Base-by-base conservation (phyloP, 2,888 invertebrate genomes). In the Ectobius pallidus region DNA sequence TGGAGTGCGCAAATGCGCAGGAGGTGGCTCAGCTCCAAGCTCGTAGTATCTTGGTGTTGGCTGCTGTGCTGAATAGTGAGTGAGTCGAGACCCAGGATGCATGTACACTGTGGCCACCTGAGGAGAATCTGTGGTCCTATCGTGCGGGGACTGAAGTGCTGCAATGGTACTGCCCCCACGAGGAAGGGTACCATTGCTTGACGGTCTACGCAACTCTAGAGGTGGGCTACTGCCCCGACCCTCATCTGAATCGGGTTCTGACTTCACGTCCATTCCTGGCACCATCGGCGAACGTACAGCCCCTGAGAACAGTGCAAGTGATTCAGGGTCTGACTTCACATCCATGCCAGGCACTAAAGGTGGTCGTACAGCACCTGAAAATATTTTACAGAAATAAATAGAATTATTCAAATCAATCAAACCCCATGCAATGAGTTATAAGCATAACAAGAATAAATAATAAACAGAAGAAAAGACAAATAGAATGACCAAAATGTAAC, bases 71-170 rank as follows among this genome's bases (percentile, higher is more conserved):
- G 58, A 65, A 44, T 63, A 70, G 76, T 82, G 85, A 62, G 85
- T 85, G 77, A 87, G 83, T 30, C 88, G 84, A 79, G 70, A 69
- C 76, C 83, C 80, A 77, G 86, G 80, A 81, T 87, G 81, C 82
- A 87, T 87, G 81, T 90, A 90, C 6, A 90, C 88, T 80, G 89
- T 90, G 6, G 89, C 89, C 63, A 90, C 88, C 84, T 90, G 90
- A 20, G 91, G 90, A 65, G 91, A 91, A 76, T 82, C 81, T 87
- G 91, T 76, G 89, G 91, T 79, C 89, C 91, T 77, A 87, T 88
- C 72, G 87, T 85, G 58, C 87, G 88, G 78, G 84, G 78, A 77
- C 58, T 85, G 77, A 90, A 85, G 52, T 85, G 85, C 27, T 81
- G 77, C 46, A 80, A 80, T 62, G 81, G 76, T 70, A n/a, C 69